Evolutionary conservation across 2,888 invertebrate species (phyloP), one percentile per base, ranked within the genome.

Genomic region (Temnothorax rugatulus): DNA sequence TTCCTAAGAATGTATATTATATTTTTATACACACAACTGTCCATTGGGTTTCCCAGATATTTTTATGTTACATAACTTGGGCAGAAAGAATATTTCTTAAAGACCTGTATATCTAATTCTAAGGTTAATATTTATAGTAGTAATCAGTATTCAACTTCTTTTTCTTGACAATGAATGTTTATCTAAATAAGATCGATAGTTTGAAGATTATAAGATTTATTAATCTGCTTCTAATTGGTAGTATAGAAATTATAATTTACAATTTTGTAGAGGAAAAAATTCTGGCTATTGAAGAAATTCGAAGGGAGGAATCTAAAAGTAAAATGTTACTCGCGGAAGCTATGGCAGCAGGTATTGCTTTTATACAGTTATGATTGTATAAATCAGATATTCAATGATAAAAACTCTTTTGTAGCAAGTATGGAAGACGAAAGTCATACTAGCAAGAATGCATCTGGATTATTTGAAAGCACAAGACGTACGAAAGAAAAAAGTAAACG

Each of bases 281-380:
- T 86, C 88, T 93, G n/a, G 95, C 95, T 7, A 94, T 95, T 21
- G 95, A 95, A 86, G 94, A 94, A 90, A 94, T 95, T 84, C 93
- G 94, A 15, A 88, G 94, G 11, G 94, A 95, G 85, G 94, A 93
- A 85, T 92, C 92, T 57, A 92, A 92, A 83, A 92, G 89, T 82
- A 94, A 93, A 87, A 76, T 91, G 87, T 84, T 93, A 83, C 86
- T 91, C 9, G 91, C 91, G 2, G 89, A 88, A 82, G 90, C 90
- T 18, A 87, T 88, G 86, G 91, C 91, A 74, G 92, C 92, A 88
- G 87, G 91, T 90, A 89, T 34, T 57, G 21, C 71, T 61, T 83
- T 21, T 64, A 15, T 71, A 54, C 57, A 52, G 5, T 61, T 29
- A 34, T 9, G 54, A 50, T 21, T 44, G 52, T 54, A 15, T 57